Evolutionary conservation across 2,888 invertebrate species (phyloP).

Genomic region (Morpho deidamia): DNA sequence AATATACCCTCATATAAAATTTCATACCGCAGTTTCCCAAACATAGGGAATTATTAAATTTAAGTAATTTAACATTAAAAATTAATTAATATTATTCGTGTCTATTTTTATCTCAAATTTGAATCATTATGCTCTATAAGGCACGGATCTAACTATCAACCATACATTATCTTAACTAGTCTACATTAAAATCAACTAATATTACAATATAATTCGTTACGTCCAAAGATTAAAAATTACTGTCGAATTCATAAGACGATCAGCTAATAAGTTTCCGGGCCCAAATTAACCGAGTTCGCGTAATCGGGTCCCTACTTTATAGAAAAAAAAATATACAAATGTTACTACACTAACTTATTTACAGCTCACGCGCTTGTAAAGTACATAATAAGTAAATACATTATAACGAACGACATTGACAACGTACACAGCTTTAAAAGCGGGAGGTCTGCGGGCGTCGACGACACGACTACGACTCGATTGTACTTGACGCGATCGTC

Average conservation of each 20-base stretch:
- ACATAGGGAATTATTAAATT: too few relatives aligned
- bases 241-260: not conserved
- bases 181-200: too few relatives aligned
- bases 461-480: constrained; percentile 2
- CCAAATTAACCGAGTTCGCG: constrained; percentile 37
- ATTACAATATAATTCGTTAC: not conserved
- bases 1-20: too few relatives aligned
- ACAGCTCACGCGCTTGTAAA: constrained; percentile 25
- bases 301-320: constrained; percentile 53
- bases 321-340: constrained; percentile 29
- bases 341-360: constrained; percentile 33
- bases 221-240: not conserved
- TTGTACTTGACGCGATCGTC: not conserved
- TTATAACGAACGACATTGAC: constrained; percentile 1
- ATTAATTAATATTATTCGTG: too few relatives aligned
- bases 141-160: too few relatives aligned
- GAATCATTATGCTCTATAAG: too few relatives aligned
- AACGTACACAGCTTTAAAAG: not conserved
- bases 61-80: too few relatives aligned
- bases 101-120: too few relatives aligned
- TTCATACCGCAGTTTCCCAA: too few relatives aligned
- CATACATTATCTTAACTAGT: too few relatives aligned
- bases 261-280: not conserved
- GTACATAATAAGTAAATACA: constrained; percentile 1
- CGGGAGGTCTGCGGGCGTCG: not conserved